These are phyloP conservation scores for Myiozetetes cayanensis DNA, from an alignment of 2,113 vertebrate genomes.

Conservation along the genomic window DNA sequence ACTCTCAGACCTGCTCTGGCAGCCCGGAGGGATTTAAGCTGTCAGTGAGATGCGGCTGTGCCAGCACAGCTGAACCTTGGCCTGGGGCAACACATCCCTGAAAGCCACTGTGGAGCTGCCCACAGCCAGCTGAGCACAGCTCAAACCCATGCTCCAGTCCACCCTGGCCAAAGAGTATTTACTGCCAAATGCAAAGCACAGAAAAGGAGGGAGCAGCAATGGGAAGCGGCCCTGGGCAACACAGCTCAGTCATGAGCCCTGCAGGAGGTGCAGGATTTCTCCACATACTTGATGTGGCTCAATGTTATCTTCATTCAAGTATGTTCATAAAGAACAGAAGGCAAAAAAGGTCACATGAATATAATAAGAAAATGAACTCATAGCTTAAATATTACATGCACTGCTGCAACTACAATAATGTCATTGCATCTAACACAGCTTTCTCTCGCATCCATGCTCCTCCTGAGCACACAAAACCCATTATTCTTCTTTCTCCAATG, in stretches of 20 bases:
- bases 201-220: not conserved
- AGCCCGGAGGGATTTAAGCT: not conserved
- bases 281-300: not conserved
- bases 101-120: not conserved
- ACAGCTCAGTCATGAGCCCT: not conserved
- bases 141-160: not conserved
- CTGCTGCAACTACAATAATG: not conserved
- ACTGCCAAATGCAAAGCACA: not conserved
- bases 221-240: not conserved
- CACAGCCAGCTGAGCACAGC: not conserved
- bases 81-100: fast-evolving
- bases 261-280: not conserved
- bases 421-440: not conserved
- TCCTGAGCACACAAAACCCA: not conserved
- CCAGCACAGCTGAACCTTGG: not conserved
- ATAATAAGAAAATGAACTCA: not conserved
- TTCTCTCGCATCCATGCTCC: not conserved
- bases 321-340: not conserved
- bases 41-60: fast-evolving
- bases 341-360: not conserved
- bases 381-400: not conserved
- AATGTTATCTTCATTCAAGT: not conserved
- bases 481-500: not conserved
- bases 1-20: not conserved
- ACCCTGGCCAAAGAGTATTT: not conserved